phyloP scores from a whole-genome alignment of 2,888 invertebrate species.

The Uropetala carovei region DNA sequence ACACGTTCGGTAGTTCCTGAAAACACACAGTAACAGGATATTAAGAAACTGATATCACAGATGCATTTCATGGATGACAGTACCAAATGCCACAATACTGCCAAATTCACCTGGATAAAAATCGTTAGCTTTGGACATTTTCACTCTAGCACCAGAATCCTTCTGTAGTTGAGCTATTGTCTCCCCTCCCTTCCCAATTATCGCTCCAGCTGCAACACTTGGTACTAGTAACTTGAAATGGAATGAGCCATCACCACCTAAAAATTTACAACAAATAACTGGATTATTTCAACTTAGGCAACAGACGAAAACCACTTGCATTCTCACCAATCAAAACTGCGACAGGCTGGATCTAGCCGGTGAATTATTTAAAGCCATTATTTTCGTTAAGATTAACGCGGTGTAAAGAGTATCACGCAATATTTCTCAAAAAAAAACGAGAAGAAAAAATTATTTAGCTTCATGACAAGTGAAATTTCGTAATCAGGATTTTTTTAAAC shows the following conservation, averaged over 20 bases:
- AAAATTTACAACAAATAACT: conserved; percentile 69
- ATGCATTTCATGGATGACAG: not conserved
- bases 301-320: too few relatives aligned
- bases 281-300: not conserved
- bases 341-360: too few relatives aligned
- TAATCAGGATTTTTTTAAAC: conserved; percentile 37
- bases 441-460: conserved; percentile 33
- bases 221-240: conserved; percentile 98
- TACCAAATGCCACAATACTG: not conserved
- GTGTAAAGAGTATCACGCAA: not conserved
- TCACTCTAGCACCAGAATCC: conserved; percentile 97
- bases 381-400: too few relatives aligned
- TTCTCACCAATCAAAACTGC: too few relatives aligned
- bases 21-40: conserved; percentile 69
- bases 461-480: conserved; percentile 62
- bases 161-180: conserved; percentile 98
- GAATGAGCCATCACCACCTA: conserved; percentile 91
- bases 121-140: conserved; percentile 99
- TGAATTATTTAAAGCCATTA: too few relatives aligned
- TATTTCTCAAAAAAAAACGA: conserved; percentile 25
- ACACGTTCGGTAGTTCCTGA: conserved; percentile 95
- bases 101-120: conserved; percentile 94
- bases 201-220: conserved; percentile 97
- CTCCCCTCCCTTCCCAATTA: conserved; percentile 99
- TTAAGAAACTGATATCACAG: conserved; percentile 18